Conservation (phyloP, 2,113 vertebrate species). For the Crotophaga sulcirostris region DNA sequence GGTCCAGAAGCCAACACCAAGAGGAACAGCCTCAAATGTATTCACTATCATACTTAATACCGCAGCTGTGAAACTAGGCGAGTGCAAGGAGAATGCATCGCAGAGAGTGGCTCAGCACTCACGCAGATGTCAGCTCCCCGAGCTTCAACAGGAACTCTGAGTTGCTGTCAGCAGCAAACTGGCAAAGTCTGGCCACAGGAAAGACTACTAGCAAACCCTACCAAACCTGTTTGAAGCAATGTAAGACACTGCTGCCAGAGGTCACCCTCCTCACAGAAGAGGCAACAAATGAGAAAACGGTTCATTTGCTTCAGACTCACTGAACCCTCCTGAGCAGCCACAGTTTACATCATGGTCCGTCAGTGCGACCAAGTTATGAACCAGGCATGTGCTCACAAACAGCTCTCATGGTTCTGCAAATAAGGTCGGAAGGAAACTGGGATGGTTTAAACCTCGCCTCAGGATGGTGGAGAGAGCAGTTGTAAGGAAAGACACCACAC, state of each 20-base stretch:
- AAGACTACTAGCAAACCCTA: not conserved
- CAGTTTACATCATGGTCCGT: not conserved
- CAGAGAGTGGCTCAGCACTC: not conserved
- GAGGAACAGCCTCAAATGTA: not conserved
- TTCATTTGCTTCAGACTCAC: rapidly evolving
- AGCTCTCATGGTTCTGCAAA: not conserved
- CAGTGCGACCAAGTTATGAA: not conserved
- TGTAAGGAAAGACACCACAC: not conserved
- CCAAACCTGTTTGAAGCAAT: not conserved
- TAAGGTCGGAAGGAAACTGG: not conserved
- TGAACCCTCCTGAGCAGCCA: not conserved
- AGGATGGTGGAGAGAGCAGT: not conserved
- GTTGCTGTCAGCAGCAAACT: not conserved
- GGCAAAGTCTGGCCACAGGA: not conserved
- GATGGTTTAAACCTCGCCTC: not conserved
- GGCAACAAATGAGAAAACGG: not conserved
- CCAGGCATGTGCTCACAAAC: not conserved
- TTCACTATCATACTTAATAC: not conserved
- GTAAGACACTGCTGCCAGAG: not conserved
- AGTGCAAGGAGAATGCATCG: not conserved
- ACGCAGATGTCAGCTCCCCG: not conserved
- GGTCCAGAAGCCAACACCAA: not conserved
- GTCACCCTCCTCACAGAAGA: not conserved
- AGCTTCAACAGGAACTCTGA: not conserved
- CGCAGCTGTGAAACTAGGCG: not conserved